These are phyloP conservation scores for Molorchus minor DNA, from an alignment of 2,888 invertebrate genomes.

Conservation along the genomic window DNA sequence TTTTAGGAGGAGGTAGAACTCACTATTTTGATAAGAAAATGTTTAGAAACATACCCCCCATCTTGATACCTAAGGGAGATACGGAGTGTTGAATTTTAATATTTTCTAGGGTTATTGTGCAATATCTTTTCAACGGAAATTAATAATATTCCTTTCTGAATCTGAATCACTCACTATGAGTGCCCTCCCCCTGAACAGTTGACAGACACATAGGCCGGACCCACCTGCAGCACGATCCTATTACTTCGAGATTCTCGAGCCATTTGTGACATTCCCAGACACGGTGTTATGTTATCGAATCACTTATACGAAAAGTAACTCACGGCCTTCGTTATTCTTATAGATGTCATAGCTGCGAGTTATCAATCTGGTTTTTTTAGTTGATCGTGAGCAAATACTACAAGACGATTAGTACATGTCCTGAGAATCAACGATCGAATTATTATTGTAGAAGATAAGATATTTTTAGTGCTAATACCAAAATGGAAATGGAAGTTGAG, in stretches of 20 bases:
- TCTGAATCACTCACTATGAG: too few relatives aligned
- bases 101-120: too few relatives aligned
- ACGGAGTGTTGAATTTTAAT: too few relatives aligned
- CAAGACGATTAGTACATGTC: constrained; percentile 36
- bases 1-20: too few relatives aligned
- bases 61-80: too few relatives aligned
- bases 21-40: too few relatives aligned
- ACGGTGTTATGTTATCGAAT: constrained; percentile 45
- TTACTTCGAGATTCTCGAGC: constrained; percentile 29
- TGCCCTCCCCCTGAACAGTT: too few relatives aligned
- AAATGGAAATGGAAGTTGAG: constrained; percentile 20
- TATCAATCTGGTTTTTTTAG: constrained; percentile 35
- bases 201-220: not conserved
- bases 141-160: too few relatives aligned
- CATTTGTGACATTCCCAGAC: constrained; percentile 44
- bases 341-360: constrained; percentile 33
- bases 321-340: constrained; percentile 35
- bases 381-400: constrained; percentile 26
- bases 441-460: constrained; percentile 38
- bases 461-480: constrained; percentile 36
- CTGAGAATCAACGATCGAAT: constrained; percentile 35
- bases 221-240: constrained; percentile 26
- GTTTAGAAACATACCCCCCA: too few relatives aligned
- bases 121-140: too few relatives aligned
- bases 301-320: constrained; percentile 40